A percentile compares a stretch with the other conserved stretches of the same genome.
These are phyloP conservation scores for Eucriotettix oculatus DNA, from an alignment of 2,888 invertebrate species.

Conservation along the genomic window DNA sequence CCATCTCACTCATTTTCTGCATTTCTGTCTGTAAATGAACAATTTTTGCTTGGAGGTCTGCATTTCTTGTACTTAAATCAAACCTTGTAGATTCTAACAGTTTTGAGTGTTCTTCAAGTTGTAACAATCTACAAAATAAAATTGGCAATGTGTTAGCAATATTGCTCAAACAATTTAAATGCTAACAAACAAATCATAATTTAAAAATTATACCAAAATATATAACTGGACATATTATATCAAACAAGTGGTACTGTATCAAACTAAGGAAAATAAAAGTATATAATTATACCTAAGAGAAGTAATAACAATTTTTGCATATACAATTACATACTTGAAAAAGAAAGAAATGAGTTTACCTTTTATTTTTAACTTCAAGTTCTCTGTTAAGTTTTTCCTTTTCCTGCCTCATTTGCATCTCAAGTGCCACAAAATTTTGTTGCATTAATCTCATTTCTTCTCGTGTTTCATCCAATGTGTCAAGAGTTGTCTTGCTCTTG, in stretches of 20 bases:
- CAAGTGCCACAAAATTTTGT: slow-evolving; percentile 52
- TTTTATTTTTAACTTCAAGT: slow-evolving; percentile 37
- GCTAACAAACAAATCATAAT: too few species aligned
- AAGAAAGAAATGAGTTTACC: slow-evolving; percentile 14
- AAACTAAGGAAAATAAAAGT: too few species aligned
- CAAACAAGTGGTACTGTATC: too few species aligned
- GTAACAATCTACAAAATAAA: slow-evolving; percentile 8
- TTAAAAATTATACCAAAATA: too few species aligned
- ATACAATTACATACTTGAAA: slow-evolving; percentile 9
- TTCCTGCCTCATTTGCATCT: slow-evolving; percentile 52
- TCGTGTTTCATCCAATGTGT: slow-evolving; percentile 60
- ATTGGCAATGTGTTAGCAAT: too few species aligned
- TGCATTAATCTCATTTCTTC: slow-evolving; percentile 70
- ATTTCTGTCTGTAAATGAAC: slow-evolving; percentile 23
- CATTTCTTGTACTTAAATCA: slow-evolving; percentile 20
- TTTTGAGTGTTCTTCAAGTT: slow-evolving; percentile 17
- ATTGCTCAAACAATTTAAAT: too few species aligned
- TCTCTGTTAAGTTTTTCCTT: slow-evolving; percentile 39
- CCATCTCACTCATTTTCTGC: slow-evolving; percentile 17
- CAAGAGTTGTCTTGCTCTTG: slow-evolving; percentile 52
- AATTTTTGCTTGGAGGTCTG: slow-evolving; percentile 21
- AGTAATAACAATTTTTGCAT: not conserved
- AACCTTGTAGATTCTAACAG: slow-evolving; percentile 18
- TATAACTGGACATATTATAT: too few species aligned
- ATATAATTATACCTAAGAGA: too few species aligned